A percentile compares a stretch with the other conserved stretches of the same genome.
Conservation (phyloP, 2,888 invertebrate species). For the Nysson spinosus region DNA sequence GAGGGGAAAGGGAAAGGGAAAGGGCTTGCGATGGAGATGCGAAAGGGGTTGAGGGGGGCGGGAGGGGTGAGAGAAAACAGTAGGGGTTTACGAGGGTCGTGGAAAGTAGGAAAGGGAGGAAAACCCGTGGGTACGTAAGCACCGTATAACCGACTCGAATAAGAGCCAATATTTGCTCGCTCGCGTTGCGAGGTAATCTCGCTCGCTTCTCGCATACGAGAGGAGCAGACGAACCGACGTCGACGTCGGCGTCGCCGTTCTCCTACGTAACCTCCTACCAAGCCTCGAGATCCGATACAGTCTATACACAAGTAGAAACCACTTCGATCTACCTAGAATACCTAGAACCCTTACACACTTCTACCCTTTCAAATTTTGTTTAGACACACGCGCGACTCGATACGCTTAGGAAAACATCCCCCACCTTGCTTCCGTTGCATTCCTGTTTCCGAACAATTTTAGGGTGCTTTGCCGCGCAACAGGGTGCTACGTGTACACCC, state of each 20-base stretch:
- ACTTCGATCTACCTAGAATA: no score
- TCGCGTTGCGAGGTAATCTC: slow-evolving; percentile 67
- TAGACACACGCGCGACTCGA: no score
- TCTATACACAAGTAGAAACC: background rate
- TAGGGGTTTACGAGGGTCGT: slow-evolving; percentile 9
- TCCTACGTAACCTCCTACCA: no score
- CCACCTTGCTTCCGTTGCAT: no score
- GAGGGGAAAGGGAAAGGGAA: no score
- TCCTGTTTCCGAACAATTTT: no score
- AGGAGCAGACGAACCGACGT: slow-evolving; percentile 41
- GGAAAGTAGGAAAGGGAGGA: slow-evolving; percentile 30
- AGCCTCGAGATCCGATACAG: slow-evolving; percentile 15
- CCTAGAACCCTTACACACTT: no score
- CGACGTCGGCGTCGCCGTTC: slow-evolving; percentile 29
- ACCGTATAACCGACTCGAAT: slow-evolving; percentile 68
- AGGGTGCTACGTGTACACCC: no score
- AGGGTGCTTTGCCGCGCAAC: no score
- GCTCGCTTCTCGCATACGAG: slow-evolving; percentile 60
- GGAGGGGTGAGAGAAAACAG: background rate
- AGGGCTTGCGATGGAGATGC: background rate
- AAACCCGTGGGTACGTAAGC: slow-evolving; percentile 64
- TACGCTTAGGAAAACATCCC: no score
- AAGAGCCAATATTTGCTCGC: slow-evolving; percentile 71
- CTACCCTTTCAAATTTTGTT: no score
- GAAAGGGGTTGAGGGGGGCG: background rate